Conservation (phyloP, 2,888 invertebrate species). For the Agonopterix arenella region DNA sequence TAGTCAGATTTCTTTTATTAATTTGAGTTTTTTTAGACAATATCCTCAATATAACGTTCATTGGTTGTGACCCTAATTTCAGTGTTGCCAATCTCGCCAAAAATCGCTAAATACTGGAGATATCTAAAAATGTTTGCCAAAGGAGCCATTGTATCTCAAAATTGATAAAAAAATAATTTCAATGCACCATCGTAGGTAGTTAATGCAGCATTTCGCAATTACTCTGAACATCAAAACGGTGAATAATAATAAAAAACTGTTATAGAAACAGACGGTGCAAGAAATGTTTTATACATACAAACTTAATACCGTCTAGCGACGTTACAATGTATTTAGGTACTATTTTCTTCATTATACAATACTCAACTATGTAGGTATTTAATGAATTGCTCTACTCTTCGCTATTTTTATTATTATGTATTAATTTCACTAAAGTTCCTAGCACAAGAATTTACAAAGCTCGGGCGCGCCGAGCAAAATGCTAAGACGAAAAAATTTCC, state of each 20-base stretch:
- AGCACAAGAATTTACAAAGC: constrained; percentile 50
- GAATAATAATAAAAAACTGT: constrained; percentile 15
- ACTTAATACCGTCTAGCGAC: constrained; percentile 69
- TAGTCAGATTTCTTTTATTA: no score
- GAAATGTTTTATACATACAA: constrained; percentile 42
- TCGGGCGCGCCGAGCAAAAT: constrained; percentile 22
- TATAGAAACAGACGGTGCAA: constrained; percentile 51
- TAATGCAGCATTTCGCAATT: constrained; percentile 19
- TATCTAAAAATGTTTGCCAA: background rate
- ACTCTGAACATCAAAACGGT: constrained; percentile 12
- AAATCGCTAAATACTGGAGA: background rate
- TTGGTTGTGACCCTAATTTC: no score
- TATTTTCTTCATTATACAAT: constrained; percentile 52
- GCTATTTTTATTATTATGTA: constrained; percentile 44
- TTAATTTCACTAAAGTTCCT: constrained; percentile 65
- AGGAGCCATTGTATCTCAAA: constrained; percentile 5
- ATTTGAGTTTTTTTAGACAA: no score
- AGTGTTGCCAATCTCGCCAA: background rate
- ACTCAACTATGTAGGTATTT: constrained; percentile 64
- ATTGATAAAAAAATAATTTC: constrained; percentile 51
- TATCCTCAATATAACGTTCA: no score
- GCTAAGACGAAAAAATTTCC: constrained; percentile 46
- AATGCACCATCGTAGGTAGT: constrained; percentile 41
- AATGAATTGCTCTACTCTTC: constrained; percentile 70
- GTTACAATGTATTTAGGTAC: constrained; percentile 62